Conservation (phyloP, 2,888 invertebrate species). For the Hydraecia micacea region DNA sequence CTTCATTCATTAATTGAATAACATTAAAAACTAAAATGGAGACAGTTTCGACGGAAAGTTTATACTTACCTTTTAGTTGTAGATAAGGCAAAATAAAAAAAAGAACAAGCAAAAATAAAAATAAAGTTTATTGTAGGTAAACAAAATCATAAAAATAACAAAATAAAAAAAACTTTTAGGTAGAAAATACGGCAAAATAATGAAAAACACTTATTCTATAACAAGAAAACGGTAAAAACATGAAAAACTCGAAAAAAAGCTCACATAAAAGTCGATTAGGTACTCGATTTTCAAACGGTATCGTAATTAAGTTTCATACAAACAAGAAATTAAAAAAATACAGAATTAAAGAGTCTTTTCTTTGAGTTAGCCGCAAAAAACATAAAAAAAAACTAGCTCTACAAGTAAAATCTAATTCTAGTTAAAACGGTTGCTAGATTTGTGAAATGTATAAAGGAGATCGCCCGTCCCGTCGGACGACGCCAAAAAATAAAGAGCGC, state of each 20-base stretch:
- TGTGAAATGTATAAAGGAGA: not conserved
- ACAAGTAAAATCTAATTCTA: slow-evolving; percentile 3
- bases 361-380: not conserved
- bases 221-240: not conserved
- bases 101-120: slow-evolving; percentile 54
- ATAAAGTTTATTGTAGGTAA: slow-evolving; percentile 49
- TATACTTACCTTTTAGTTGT: slow-evolving; percentile 39
- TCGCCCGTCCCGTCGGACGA: slow-evolving; percentile 42
- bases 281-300: not conserved
- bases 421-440: not conserved
- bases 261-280: not conserved
- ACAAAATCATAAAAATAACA: slow-evolving; percentile 30
- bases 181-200: not conserved
- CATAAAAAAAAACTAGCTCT: slow-evolving; percentile 1
- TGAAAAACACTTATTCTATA: slow-evolving; percentile 4
- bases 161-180: not conserved
- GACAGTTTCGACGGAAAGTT: not conserved
- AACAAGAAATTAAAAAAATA: not conserved
- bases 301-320: too few relatives aligned
- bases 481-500: slow-evolving; percentile 1
- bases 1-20: not conserved
- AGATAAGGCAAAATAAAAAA: slow-evolving; percentile 41
- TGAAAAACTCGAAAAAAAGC: slow-evolving; percentile 5
- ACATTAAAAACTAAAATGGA: not conserved
- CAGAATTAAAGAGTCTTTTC: not conserved